These are phyloP conservation scores for Cercocebus atys DNA, from an alignment of 2,113 vertebrate genomes.

Conservation along the genomic window DNA sequence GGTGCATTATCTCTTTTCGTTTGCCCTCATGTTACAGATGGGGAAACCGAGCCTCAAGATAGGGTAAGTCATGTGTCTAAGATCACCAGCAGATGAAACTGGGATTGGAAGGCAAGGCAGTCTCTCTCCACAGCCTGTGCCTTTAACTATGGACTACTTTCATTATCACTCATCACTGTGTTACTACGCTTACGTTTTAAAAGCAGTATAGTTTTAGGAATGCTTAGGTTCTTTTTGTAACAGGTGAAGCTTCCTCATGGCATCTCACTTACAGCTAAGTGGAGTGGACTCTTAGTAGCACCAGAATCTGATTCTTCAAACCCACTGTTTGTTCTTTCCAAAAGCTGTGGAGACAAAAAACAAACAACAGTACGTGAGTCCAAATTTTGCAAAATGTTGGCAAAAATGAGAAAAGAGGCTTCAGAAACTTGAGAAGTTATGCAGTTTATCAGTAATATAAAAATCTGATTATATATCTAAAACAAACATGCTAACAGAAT, in stretches of 20 bases:
- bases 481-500: neutral
- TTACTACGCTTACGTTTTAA: neutral
- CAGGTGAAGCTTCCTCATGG: neutral
- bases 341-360: constrained; percentile 86
- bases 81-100: neutral
- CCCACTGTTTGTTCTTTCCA: constrained; percentile 89
- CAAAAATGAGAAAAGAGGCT: neutral
- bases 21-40: neutral
- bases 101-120: neutral
- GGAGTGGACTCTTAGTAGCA: constrained; percentile 92
- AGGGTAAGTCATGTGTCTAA: neutral
- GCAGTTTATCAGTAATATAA: neutral
- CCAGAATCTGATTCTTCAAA: constrained; percentile 88
- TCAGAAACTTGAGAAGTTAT: neutral
- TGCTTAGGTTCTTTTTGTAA: neutral
- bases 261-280: constrained; percentile 92
- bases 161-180: neutral
- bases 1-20: neutral
- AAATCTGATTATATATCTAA: neutral
- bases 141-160: neutral
- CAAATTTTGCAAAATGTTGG: neutral
- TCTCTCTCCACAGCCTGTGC: neutral
- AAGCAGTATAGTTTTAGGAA: neutral
- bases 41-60: neutral
- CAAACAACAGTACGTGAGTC: neutral